These are phyloP conservation scores for Tromatobia lineatoria DNA, from an alignment of 2,888 invertebrate species.

Conservation along the genomic window DNA sequence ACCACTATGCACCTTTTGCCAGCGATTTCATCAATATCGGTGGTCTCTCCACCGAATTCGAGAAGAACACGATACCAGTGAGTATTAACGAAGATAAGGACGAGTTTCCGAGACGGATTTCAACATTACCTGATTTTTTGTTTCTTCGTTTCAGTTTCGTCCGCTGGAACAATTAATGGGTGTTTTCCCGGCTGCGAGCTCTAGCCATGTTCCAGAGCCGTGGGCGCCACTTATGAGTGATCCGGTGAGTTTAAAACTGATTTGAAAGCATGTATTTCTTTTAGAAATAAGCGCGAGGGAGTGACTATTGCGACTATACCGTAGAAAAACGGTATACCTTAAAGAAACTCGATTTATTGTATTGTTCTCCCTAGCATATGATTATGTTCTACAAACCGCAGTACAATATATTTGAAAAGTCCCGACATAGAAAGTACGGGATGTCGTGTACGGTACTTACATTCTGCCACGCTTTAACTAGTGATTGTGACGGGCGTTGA, in stretches of 20 bases:
- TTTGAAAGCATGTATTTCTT: too few species aligned
- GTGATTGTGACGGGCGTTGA: too few species aligned
- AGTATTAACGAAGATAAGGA: conserved; percentile 79
- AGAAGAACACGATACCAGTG: conserved; percentile 95
- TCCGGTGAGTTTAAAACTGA: conserved; percentile 88
- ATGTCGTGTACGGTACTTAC: too few species aligned
- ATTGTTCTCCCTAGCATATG: too few species aligned
- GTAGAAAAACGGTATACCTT: too few species aligned
- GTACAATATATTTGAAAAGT: too few species aligned
- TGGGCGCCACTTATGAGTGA: conserved; percentile 98
- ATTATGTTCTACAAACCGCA: too few species aligned
- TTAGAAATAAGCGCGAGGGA: too few species aligned
- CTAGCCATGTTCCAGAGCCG: conserved; percentile 95
- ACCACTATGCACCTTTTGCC: conserved; percentile 99
- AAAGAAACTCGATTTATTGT: too few species aligned
- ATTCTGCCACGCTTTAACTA: too few species aligned
- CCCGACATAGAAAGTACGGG: too few species aligned
- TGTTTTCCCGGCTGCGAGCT: conserved; percentile 99
- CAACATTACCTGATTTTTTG: conserved; percentile 25
- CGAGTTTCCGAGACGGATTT: not conserved
- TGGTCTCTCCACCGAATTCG: conserved; percentile 95
- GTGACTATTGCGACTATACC: too few species aligned
- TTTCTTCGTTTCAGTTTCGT: conserved; percentile 90
- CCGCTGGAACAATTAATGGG: conserved; percentile 99
- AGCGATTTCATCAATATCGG: conserved; percentile 98